Conservation (phyloP, 2,888 invertebrate species). For the Erpobdella octoculata region DNA sequence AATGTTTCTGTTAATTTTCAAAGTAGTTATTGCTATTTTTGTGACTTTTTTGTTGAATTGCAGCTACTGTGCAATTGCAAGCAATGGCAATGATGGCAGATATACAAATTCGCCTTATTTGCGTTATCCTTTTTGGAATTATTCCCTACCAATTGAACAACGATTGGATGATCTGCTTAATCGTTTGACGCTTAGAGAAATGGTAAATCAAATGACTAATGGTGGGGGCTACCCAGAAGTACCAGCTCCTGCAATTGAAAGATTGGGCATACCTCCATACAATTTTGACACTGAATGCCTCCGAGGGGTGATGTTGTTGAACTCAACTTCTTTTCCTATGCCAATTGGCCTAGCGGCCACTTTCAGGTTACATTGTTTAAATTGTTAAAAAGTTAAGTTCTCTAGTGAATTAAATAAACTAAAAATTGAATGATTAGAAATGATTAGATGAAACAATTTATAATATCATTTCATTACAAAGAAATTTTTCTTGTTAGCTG, state of each 20-base stretch:
- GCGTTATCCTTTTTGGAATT: slow-evolving; percentile 21
- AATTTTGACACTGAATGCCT: slow-evolving; percentile 31
- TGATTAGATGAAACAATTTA: neutral
- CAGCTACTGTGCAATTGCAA: no score
- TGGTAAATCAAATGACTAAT: slow-evolving; percentile 28
- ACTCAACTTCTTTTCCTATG: slow-evolving; percentile 47
- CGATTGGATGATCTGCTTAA: slow-evolving; percentile 11
- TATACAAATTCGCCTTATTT: no score
- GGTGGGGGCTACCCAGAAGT: slow-evolving; percentile 17
- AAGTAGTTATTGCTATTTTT: no score
- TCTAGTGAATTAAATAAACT: neutral
- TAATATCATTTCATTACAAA: neutral
- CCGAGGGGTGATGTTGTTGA: slow-evolving; percentile 39
- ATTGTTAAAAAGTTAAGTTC: neutral
- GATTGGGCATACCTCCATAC: slow-evolving; percentile 31
- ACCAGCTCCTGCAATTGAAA: slow-evolving; percentile 26
- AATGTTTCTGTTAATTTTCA: no score
- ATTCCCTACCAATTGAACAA: neutral
- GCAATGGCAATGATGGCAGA: no score
- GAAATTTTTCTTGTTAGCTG: neutral
- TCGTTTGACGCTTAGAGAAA: slow-evolving; percentile 21
- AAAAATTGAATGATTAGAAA: neutral
- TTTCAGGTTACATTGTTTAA: slow-evolving; percentile 40
- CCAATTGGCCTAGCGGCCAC: slow-evolving; percentile 46
- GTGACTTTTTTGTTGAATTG: no score